Conservation (phyloP, 2,797 vertebrate species). For the Sciurus carolinensis region DNA sequence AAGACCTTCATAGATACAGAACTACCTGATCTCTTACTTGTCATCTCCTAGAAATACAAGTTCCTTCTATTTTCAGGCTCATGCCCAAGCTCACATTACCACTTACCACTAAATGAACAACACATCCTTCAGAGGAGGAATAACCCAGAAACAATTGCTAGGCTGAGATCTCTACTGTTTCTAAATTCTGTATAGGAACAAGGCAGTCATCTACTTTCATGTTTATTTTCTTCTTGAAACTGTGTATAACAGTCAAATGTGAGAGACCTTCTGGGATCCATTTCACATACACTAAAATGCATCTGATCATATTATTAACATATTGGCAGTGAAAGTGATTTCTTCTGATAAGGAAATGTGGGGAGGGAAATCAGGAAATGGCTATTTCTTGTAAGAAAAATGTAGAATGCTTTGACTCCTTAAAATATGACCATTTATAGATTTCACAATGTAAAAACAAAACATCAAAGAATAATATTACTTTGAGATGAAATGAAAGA, state of each 20-base stretch:
- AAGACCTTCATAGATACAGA: neutral
- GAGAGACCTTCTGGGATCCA: neutral
- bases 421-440: conserved; percentile 27
- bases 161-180: neutral
- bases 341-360: neutral
- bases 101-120: neutral
- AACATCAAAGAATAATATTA: neutral
- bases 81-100: neutral
- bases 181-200: neutral
- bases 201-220: neutral
- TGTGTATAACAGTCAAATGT: neutral
- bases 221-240: conserved; percentile 17
- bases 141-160: neutral
- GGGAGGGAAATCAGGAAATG: neutral
- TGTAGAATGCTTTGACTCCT: neutral
- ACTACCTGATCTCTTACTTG: neutral
- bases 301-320: neutral
- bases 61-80: neutral
- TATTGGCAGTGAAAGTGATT: neutral
- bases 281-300: neutral
- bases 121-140: neutral
- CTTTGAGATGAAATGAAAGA: conserved; percentile 8
- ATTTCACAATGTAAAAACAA: neutral
- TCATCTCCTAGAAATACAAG: neutral
- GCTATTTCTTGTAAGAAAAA: conserved; percentile 11